Conservation (phyloP, 2,888 invertebrate genomes). For the Platypus cylindrus region DNA sequence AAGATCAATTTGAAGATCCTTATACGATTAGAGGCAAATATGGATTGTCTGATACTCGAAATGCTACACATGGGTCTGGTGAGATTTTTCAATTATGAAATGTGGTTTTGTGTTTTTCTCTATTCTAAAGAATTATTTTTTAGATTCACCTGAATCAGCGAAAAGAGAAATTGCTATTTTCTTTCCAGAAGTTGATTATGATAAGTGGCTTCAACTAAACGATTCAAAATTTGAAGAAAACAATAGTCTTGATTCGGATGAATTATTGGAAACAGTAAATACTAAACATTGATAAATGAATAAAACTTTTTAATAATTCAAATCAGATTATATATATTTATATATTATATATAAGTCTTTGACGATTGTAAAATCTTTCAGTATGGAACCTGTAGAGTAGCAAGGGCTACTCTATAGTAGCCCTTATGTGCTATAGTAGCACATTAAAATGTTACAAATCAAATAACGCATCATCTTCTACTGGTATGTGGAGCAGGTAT, state of each 20-base stretch:
- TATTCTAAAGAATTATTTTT: no score
- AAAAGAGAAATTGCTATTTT: constrained; percentile 67
- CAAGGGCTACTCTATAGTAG: no score
- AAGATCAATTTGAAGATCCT: constrained; percentile 66
- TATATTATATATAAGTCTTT: not conserved
- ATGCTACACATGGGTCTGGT: constrained; percentile 91
- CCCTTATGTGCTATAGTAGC: no score
- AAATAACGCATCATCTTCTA: no score
- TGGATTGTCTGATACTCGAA: constrained; percentile 88
- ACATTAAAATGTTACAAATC: no score
- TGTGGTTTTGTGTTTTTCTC: no score
- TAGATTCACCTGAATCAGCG: constrained; percentile 66
- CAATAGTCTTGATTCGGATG: constrained; percentile 18
- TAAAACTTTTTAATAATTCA: constrained; percentile 1
- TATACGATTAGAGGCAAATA: constrained; percentile 67
- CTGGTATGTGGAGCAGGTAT: no score
- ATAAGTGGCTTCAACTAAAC: constrained; percentile 50
- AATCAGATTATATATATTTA: constrained; percentile 1
- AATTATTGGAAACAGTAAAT: constrained; percentile 21
- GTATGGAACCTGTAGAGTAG: no score
- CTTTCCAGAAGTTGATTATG: constrained; percentile 67
- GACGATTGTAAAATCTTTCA: no score
- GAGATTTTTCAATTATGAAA: no score
- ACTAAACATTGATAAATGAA: not conserved
- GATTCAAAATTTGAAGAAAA: constrained; percentile 33